Evolutionary conservation across 2,888 invertebrate genomes (phyloP).

Genomic region (Aporophyla nigra): DNA sequence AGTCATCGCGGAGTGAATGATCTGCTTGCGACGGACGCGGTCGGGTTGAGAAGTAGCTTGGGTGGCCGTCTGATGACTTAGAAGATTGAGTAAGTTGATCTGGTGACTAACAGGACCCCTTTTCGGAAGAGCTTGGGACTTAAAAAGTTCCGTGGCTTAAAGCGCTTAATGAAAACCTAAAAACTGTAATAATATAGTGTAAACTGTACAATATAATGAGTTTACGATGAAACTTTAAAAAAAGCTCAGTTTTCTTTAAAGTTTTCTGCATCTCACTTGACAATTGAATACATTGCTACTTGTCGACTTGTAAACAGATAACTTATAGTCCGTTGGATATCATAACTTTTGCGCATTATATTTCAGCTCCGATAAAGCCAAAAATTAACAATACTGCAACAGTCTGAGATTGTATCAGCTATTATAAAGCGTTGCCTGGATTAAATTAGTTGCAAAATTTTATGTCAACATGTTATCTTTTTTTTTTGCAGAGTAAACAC

Average conservation of each 20-base stretch:
- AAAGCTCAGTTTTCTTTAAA: background rate
- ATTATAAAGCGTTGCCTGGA: constrained; percentile 5
- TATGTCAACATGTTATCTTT: constrained; percentile 8
- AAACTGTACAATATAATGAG: no score
- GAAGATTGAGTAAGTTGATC: background rate
- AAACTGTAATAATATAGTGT: background rate
- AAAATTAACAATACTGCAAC: constrained; percentile 2
- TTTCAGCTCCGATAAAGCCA: background rate
- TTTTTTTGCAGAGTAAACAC: constrained; percentile 37
- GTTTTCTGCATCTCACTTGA: background rate
- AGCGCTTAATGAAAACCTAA: background rate
- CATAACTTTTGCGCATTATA: background rate
- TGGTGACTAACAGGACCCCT: background rate
- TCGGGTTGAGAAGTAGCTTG: background rate
- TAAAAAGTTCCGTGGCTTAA: background rate
- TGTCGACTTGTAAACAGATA: background rate
- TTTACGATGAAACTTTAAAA: no score
- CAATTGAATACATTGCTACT: background rate
- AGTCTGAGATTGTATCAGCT: constrained; percentile 14
- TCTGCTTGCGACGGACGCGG: constrained; percentile 24
- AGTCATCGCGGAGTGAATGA: constrained; percentile 41
- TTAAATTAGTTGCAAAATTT: constrained; percentile 37
- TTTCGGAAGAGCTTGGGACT: background rate
- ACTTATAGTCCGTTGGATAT: no score
- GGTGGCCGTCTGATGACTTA: background rate